Base-by-base conservation (phyloP, 2,113 vertebrate species). In the Cygnus atratus region DNA sequence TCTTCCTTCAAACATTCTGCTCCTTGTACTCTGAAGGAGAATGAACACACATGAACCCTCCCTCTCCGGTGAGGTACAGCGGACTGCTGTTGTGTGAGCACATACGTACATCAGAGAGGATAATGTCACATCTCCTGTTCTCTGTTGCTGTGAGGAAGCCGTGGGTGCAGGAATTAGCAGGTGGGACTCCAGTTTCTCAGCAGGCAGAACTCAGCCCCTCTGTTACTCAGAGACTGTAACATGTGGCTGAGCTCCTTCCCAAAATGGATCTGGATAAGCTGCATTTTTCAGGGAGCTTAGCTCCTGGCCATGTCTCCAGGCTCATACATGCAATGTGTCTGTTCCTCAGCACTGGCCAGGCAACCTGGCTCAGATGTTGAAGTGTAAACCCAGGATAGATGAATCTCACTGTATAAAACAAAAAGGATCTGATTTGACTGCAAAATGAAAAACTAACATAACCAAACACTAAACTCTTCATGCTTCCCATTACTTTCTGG, bases 401-500 rank as follows among this genome's bases (percentile, higher is more conserved):
- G 16, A 88, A 70, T 41, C 15, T 81, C 28, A 55, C 52, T 14
- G 78, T 52, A 13, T 7, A 81, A 81, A 63, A 82, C 41, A 46
- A 12, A 88, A 77, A 31, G 16, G 9, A 63, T 54, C 12, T 39
- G 22, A 70, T 88, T 66, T 9, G 16, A 55, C 11, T 37, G 8
- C 41, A 77, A 59, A 88, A 92, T 19, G 5, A 86, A 84, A 74
- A 81, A 8, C 0, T 33, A 59, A 29, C 52, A 83, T 77, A 25
- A 73, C 0, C 0, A 93, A 80, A 85, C 11, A 43, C 3, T 80
- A 44, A 80, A 11, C 19, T 78, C 1, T 2, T 54, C 19, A 52
- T 84, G 59, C 37, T 41, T 90, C 54, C 21, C 19, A 28, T 75
- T 54, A 66, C 12, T 28, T 73, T 85, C 75, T 88, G 58, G 63